Evolutionary conservation across 2,113 vertebrate species (phyloP).

Genomic region (Alaudala cheleensis): DNA sequence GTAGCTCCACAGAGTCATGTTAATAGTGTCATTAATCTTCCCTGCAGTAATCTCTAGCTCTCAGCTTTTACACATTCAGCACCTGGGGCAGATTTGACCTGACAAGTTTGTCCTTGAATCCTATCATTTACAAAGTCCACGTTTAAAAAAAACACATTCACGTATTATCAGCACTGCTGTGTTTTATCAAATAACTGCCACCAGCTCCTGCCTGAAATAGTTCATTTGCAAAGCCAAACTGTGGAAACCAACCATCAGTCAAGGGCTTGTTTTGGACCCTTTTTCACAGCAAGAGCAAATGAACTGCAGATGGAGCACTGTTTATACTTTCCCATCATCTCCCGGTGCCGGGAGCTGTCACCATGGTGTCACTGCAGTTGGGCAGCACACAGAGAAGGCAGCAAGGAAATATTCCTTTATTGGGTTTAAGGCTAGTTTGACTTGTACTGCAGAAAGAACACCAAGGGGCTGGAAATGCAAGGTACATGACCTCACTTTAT

Average conservation of each 20-base stretch:
- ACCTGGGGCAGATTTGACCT: conserved; percentile 47
- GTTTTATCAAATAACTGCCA: conserved; percentile 55
- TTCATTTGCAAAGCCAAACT: conserved; percentile 12
- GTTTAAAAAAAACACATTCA: neutral
- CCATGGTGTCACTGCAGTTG: neutral
- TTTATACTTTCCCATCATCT: conserved; percentile 55
- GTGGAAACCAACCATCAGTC: conserved; percentile 50
- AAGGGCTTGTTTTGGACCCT: conserved; percentile 18
- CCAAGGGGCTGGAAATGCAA: neutral
- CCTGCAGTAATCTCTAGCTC: conserved; percentile 16
- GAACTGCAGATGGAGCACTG: conserved; percentile 49
- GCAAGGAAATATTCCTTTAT: neutral
- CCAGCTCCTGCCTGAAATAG: neutral
- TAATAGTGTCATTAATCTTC: conserved; percentile 46
- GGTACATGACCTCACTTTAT: neutral
- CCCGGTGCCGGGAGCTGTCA: neutral
- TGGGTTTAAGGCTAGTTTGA: neutral
- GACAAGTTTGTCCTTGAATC: conserved; percentile 46
- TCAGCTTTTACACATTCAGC: conserved; percentile 32
- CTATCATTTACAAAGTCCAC: neutral
- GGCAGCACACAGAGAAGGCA: neutral
- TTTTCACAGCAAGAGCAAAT: conserved; percentile 11
- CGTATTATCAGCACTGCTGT: conserved; percentile 8
- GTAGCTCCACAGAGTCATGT: neutral
- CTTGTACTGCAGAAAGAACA: neutral